Evolutionary conservation across 2,888 invertebrate species (phyloP), one percentile per base, ranked within the genome.

Genomic region (Cheilosia urbana): DNA sequence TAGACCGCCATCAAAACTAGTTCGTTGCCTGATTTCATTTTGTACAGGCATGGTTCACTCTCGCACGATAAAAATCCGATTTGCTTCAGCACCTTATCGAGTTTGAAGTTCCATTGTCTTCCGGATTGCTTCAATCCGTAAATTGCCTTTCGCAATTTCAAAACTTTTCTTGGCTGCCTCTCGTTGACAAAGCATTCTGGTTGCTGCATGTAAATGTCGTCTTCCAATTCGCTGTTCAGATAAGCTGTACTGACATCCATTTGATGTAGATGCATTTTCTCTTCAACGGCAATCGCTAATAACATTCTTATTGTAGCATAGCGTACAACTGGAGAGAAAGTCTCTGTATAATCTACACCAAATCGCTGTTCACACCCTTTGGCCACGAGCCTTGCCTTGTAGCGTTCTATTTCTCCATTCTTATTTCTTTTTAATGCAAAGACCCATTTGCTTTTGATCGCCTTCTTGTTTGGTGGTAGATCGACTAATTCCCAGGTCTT

Each of bases 11-110:
- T 75, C 19, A 87, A 27, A 57, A 53, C 62, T 11, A 73, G 37
- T n/a, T 71, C 62, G 37, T 49, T 71, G 5, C 77, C 13, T 19
- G 49, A 42, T n/a, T 40, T 66, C 21, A 58, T 68, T 42, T 68
- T 88, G 49, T 87, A 88, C 2, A 88, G 49, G 53, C 87, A 88
- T 24, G 87, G 81, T 53, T 88, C 88, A 45, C 49, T 84, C 2
- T 57, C 51, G 45, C 82, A 87, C 7, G 68, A 17, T 5, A 21
- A 40, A 66, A 87, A 87, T 19, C 87, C 87, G 42, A 87, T 55
- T 17, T 66, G 4, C 2, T 45, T 27, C 2, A 72, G 42, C 2
- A 24, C 27, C 11, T 49, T 4, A 37, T 88, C 80, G 5, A 88
- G 75, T 65, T 45, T 84, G 0, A 30, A 19, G 55, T 88, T 88